Percentiles rank a stretch among this genome's conserved stretches.
phyloP scores from a whole-genome alignment of 2,888 invertebrate genomes.

The Meloe dianella region DNA sequence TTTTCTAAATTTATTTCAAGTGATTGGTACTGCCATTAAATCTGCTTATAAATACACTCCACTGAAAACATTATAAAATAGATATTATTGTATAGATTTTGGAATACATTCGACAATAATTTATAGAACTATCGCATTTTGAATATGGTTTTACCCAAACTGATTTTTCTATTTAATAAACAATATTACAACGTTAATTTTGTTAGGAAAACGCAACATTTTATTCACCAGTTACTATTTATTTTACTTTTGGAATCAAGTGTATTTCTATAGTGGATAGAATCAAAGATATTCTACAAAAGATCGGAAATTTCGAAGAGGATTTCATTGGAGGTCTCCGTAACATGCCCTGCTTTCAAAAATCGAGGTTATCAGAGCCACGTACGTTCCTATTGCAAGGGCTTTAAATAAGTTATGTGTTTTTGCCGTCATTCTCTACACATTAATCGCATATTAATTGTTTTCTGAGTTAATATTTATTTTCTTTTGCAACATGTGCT shows the following conservation, averaged over 20 bases:
- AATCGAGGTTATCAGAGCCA: background rate
- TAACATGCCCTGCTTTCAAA: background rate
- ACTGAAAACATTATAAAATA: background rate
- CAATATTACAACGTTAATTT: too few relatives aligned
- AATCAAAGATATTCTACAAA: background rate
- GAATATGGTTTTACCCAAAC: background rate
- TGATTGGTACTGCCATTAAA: slow-evolving; percentile 8
- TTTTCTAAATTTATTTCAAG: slow-evolving; percentile 1
- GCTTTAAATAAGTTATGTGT: too few relatives aligned
- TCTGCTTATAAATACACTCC: background rate
- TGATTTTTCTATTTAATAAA: background rate
- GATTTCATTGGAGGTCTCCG: background rate
- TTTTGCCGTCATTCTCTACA: too few relatives aligned
- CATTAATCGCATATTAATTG: too few relatives aligned
- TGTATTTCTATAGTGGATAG: background rate
- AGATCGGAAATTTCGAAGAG: background rate
- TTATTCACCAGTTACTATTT: background rate
- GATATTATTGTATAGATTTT: background rate
- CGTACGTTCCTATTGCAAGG: background rate
- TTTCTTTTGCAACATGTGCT: background rate
- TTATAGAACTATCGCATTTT: background rate
- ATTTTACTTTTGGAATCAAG: background rate
- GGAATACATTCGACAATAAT: background rate
- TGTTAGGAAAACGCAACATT: too few relatives aligned
- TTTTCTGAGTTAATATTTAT: too few relatives aligned